Evolutionary conservation across 2,797 vertebrate genomes (phyloP), one percentile per base, ranked within the genome.

Genomic region (Heterohyrax brucei): DNA sequence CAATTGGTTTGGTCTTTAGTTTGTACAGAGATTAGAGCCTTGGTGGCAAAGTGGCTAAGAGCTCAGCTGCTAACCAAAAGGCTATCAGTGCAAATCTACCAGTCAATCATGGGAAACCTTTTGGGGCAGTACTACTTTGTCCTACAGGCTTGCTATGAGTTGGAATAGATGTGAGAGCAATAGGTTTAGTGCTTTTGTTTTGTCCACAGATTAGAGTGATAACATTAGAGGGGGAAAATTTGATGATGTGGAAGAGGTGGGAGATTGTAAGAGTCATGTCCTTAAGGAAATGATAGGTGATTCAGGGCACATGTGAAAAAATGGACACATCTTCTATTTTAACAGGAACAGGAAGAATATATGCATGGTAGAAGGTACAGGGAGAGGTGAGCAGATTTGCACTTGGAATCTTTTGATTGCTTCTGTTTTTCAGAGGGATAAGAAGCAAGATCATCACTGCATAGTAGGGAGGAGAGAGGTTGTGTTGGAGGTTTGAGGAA

Each of bases 351-450:
- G 24, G 1, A 8, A 83, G 59, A 68, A 19, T 68, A n/a, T 46
- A 46, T 79, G 56, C 33, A 46, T 79, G 56, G 39, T 86, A 50
- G 75, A 89, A 6, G 10, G 24, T 75, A 13, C 12, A 62, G 22
- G 56, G 59, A 79, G 16, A 79, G 16, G 53, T 56, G 77, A 21
- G 24, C 39, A 82, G n/a, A 81, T 79, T 72, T 94, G 70, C 44
- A 92, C 16, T 46, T 86, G 21, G 24, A 72, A 86, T 16, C 16
- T 95, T 91, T 18, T 61, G 56, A 82, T 87, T 87, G 10, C 5
- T 92, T 78, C 73, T 88, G 12, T 93, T 91, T 73, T 28, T 79
- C 7, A 90, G 62, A 78, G 77, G 85, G n/a, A 86, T 14, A 72
- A 92, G 46, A 77, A 85, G 48, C 18, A 68, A 86, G 48, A 75